Base-by-base conservation (phyloP, 1,140 invertebrate species). In the Drosophila eugracilis region DNA sequence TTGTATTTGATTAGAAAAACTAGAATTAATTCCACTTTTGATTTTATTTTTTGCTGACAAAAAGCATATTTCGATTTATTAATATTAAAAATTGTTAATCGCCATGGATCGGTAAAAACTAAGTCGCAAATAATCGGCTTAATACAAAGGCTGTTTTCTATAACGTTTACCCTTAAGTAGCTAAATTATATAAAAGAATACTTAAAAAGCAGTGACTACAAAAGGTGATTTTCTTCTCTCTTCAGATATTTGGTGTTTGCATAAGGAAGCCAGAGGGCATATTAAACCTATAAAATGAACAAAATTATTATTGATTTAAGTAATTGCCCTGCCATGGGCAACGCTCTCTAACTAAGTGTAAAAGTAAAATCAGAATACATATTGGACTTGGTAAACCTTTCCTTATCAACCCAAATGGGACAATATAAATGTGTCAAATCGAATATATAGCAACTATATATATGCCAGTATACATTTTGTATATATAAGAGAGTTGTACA, bases 171-270 rank as follows among this genome's bases (percentile, higher is more conserved):
- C 24, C 44, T 72, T 50, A 54, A 12, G 14, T 44, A 14, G 42
- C 50, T 71, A 54, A 83, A 65, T 75, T 39, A 75, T 62, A 24
- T 53, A 78, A 44, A 76, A 63, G 66, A 70, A 66, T 62, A 77
- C 77, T 85, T 85, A 85, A 89, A 86, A 88, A 83, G 78, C 78
- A 52, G 63, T 86, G 84, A 88, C 77, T 86, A 83, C 54, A 78
- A 86, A 86, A 49, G 62, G 34, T 44, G 73, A 60, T 59, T 63
- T 50, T 69, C 41, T 34, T 66, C 53, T 50, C 44, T 63, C 50
- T 65, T 42, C 49, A 89, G 57, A 85, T 85, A 75, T 85, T 85
- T 85, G 81, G 77, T 81, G 80, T 86, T 78, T 66, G 58, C 59
- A 60, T 53, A 86, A 86, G 75, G 75, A 84, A 78, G 79, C 79